Evolutionary conservation across 1,140 invertebrate species (phyloP).

Genomic region (Pseudomyrmex sp.): DNA sequence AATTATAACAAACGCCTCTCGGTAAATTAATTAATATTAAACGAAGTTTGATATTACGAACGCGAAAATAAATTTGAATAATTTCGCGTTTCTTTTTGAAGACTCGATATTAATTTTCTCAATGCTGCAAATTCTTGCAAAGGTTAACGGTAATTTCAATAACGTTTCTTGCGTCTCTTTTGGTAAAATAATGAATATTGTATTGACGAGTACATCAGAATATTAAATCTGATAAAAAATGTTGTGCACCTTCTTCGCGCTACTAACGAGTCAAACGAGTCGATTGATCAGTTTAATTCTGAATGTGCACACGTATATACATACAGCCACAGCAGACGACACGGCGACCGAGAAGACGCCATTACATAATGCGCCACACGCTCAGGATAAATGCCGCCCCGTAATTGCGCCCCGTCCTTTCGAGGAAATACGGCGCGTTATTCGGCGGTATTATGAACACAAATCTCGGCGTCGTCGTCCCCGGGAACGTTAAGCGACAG

Average conservation of each 20-base stretch:
- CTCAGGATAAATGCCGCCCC: constrained; percentile 40
- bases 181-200: too few relatives aligned
- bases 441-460: constrained; percentile 51
- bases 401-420: constrained; percentile 41
- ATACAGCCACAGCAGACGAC: background rate
- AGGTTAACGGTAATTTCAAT: too few relatives aligned
- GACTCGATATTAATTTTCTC: too few relatives aligned
- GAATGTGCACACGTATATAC: background rate
- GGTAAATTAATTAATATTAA: constrained; percentile 20
- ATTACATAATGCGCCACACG: constrained; percentile 17
- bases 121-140: too few relatives aligned
- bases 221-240: background rate
- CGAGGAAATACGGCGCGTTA: constrained; percentile 46
- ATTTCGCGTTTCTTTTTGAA: too few relatives aligned
- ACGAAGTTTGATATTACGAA: too few relatives aligned
- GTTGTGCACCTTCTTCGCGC: background rate
- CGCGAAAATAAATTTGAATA: too few relatives aligned
- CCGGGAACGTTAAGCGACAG: constrained; percentile 48
- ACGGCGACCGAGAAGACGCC: background rate
- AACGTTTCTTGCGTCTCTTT: too few relatives aligned
- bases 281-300: constrained; percentile 19
- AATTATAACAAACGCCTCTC: too few relatives aligned
- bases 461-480: constrained; percentile 45
- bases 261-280: background rate
- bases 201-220: too few relatives aligned